These are phyloP conservation scores for Crotalus horridus DNA, from an alignment of 2,113 vertebrate species.

Conservation along the genomic window DNA sequence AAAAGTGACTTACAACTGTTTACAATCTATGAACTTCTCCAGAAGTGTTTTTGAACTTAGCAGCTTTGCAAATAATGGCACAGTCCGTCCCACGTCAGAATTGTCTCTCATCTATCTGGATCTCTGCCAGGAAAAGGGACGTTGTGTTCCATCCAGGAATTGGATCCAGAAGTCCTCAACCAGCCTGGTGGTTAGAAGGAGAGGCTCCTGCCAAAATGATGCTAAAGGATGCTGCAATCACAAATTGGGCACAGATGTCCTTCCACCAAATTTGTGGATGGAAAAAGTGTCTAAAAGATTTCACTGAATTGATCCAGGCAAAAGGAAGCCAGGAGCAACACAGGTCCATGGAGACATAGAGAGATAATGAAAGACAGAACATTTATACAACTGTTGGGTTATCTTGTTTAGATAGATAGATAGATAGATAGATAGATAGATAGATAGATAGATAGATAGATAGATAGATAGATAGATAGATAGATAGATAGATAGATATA, in stretches of 20 bases:
- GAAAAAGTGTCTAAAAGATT: not conserved
- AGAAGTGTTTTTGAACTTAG: slow-evolving; percentile 54
- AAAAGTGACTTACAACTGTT: not conserved
- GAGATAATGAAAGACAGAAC: not conserved
- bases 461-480: too few relatives aligned
- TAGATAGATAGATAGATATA: not conserved
- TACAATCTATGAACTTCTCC: slow-evolving; percentile 63
- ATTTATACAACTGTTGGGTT: not conserved
- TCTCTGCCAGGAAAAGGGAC: slow-evolving; percentile 8
- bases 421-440: not conserved
- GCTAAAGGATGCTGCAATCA: not conserved
- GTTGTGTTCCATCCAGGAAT: not conserved
- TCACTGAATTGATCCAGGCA: not conserved
- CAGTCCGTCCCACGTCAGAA: slow-evolving; percentile 26
- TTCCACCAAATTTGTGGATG: not conserved
- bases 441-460: too few relatives aligned
- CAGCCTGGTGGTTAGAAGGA: not conserved
- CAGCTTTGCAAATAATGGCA: slow-evolving; percentile 59
- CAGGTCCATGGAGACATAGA: not conserved
- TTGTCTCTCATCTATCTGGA: slow-evolving; percentile 22
- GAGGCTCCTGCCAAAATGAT: not conserved
- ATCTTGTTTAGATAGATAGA: not conserved
- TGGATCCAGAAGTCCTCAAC: not conserved
- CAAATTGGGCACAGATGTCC: not conserved
- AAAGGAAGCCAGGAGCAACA: not conserved